phyloP scores from a whole-genome alignment of 2,888 invertebrate species.

The Epistrophe eligans region DNA sequence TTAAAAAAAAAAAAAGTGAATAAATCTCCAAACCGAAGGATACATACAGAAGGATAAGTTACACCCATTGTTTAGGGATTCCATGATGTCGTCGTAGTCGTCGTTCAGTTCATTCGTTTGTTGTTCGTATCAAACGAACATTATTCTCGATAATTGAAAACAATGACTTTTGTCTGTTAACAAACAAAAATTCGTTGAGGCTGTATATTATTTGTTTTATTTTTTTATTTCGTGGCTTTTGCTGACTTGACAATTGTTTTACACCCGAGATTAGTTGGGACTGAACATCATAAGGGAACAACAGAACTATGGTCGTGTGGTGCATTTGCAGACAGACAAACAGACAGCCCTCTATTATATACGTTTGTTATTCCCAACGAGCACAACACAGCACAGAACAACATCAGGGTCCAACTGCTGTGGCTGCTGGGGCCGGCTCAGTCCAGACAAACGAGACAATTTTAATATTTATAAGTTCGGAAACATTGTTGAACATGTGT shows the following conservation, averaged over 20 bases:
- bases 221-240: not conserved
- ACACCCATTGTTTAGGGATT: slow-evolving; percentile 54
- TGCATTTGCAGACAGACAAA: slow-evolving; percentile 1
- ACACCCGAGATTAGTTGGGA: slow-evolving; percentile 59
- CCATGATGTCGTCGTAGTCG: slow-evolving; percentile 9
- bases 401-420: not conserved
- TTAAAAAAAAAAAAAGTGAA: slow-evolving; percentile 64
- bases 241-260: slow-evolving; percentile 68
- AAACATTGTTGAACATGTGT: slow-evolving; percentile 77
- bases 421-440: not conserved
- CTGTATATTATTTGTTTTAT: slow-evolving; percentile 19
- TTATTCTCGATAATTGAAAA: slow-evolving; percentile 71
- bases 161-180: slow-evolving; percentile 70
- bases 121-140: slow-evolving; percentile 25
- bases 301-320: slow-evolving; percentile 28
- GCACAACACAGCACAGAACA: slow-evolving; percentile 5
- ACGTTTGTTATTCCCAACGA: slow-evolving; percentile 43
- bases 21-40: slow-evolving; percentile 57
- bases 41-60: slow-evolving; percentile 46
- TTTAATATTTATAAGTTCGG: slow-evolving; percentile 76
- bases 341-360: not conserved
- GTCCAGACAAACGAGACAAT: slow-evolving; percentile 71
- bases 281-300: slow-evolving; percentile 28
- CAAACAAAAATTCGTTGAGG: slow-evolving; percentile 39
- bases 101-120: slow-evolving; percentile 2